Base-by-base conservation (phyloP, 2,888 invertebrate species). In the Polydrusus cervinus region DNA sequence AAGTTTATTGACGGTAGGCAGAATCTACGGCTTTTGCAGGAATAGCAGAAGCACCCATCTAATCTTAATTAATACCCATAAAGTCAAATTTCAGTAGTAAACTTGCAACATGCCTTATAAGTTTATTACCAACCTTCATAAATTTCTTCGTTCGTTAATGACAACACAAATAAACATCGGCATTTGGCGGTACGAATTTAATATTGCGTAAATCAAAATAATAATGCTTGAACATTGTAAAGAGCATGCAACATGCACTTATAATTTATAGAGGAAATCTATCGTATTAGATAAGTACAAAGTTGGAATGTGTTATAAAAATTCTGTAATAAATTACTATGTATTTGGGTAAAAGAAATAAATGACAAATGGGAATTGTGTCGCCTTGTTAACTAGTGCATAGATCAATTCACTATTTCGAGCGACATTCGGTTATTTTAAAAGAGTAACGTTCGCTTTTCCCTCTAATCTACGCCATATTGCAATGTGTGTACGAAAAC, bases 141-240 rank as follows among this genome's bases (percentile, higher is more conserved):
- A 65, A 49, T 49, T 34, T 30, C 20, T 47, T 20, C 47, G 6
- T 57, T 30, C 30, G 47, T 47, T 47, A 64, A 47, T 64, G 9
- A 47, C 30, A 30, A 64, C 47, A 47, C 30, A 64, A 25, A 30
- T 25, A 14, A 25, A 25, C 25, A 25, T 25, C 25, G 25, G 25
- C 47, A 9, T 47, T 64, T n/a, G 25, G n/a, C 1, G 10, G 14
- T 20, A 64, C 2, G 18, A 64, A 47, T 20, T n/a, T 10, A 9
- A 47, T 1, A 69, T 61, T 61, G 64, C 64, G 53, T 60, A 72
- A 72, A 71, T 71, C 60, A 71, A 72, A 72, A 53, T 66, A 57
- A 66, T 47, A 55, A 62, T 30, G 57, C 57, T 25, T 38, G 38
- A 66, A 60, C 13, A 53, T 64, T 25, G 38, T 14, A 51, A 40